Base-by-base conservation (phyloP, 2,113 vertebrate species). In the Panthera uncia region DNA sequence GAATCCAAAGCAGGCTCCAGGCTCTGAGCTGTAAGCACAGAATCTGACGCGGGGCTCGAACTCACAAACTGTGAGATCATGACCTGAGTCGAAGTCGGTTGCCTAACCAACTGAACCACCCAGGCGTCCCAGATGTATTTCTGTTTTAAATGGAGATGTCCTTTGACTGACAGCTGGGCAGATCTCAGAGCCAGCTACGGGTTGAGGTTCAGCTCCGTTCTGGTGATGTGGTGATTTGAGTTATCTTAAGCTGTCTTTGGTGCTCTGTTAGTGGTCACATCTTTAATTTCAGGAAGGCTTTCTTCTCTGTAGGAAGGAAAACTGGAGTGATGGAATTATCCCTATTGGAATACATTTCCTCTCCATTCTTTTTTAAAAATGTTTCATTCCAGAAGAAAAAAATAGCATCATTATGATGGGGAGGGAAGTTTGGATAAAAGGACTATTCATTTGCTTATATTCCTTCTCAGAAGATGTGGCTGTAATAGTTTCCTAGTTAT, bases 221-320 rank as follows among this genome's bases (percentile, higher is more conserved):
- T 87, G 65, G 83, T 73, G 91, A 63, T 41, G 7, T 45, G 55
- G 69, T 7, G 80, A 69, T 85, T 73, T 68, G 65, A 4, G 25
- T 45, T 65, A 89, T 89, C 52, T 73, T 21, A n/a, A 94, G 88
- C 48, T 79, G 10, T 73, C 29, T 74, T 2, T 57, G 33, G 65
- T 6, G 50, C 89, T 21, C 83, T n/a, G 45, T 48, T 86, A 85
- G 71, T 36, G 52, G 78, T 65, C 38, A 33, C n/a, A 33, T 68
- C 80, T 94, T 94, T 68, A 74, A 85, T 91, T 74, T 95, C 57
- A 38, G 50, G 57, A 88, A 57, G 36, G 57, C 83, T 94, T 89
- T 92, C 83, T 95, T 96, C 74, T 95, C 79, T 82, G 78, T 79
- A 78, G 92, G 92, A 23, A 66, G 71, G 83, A 76, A 94, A 63